Base-by-base conservation (phyloP, 2,888 invertebrate species). In the Ornithoptera priamus region DNA sequence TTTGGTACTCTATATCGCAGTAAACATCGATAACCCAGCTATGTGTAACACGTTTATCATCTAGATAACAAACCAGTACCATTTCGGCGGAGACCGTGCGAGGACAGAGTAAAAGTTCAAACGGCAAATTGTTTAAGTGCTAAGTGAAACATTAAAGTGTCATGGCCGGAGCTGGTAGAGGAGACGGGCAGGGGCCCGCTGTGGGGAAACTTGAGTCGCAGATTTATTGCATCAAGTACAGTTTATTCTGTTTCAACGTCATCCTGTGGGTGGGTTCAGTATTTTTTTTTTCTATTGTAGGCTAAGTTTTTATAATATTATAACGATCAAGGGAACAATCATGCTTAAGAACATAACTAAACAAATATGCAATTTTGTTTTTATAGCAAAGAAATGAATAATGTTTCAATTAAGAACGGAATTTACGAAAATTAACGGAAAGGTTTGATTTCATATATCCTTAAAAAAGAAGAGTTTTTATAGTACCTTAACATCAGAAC, bases 141-240 rank as follows among this genome's bases (percentile, higher is more conserved):
- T 73, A 74, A 78, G 77, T 80, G 77, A 77, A 85, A 64, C 59
- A 75, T 68, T 82, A 73, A 78, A 85, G 86, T 87, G 86, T 83
- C 81, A 94, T 94, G 94, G 94, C 93, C 59, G 93, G 93, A 72
- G 89, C 88, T 76, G 94, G 94, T 46, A 91, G 87, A 77, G 91
- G 90, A 10, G 83, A 85, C 71, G 94, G 93, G 62, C 86, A 90
- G 72, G 94, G 93, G 69, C 87, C 90, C 70, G 92, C 90, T 4
- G 90, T 92, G 42, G 93, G 93, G 64, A 94, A 94, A 81, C 89
- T 96, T 80, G 96, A 96, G 83, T 95, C 95, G 75, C 95, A 95
- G 82, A 97, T 97, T 79, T 95, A 95, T 74, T 95, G 96, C 81
- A 94, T 97, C 74, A 97, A 97, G 87, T 97, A 96, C 87, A 95